Base-by-base conservation (phyloP, 1,140 invertebrate genomes). In the Nixonia krombeini region DNA sequence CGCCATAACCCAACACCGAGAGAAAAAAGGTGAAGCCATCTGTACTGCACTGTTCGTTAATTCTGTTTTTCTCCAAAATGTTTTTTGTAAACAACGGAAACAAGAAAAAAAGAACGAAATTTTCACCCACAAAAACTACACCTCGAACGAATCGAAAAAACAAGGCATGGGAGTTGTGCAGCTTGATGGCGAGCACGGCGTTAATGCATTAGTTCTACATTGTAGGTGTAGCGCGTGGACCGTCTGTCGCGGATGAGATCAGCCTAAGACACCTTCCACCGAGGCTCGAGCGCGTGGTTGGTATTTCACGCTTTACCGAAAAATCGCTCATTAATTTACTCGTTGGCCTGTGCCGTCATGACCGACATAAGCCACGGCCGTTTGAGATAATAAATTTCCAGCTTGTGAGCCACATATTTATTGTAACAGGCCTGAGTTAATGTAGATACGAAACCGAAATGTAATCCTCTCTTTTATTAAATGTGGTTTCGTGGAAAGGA, bases 321-420 rank as follows among this genome's bases (percentile, higher is more conserved):
- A 75, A 82, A 81, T 83, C 77, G 74, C 69, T 72, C 66, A 78
- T 82, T 79, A 79, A 82, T 82, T 82, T 78, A 80, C 76, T 58
- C 73, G 68, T 53, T 37, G 45, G 40, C 35, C 29, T 41, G 31
- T 35, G 44, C 46, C 17, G 53, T 44, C 47, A 25, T 18, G 46
- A 51, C 46, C 40, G 21, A 52, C 52, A 59, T 23, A 63, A 51
- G 52, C 45, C 47, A 29, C 70, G 67, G 59, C 49, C 66, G 72
- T 58, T 62, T 61, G 42, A 41, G 55, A 55, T 72, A 74, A 70
- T 75, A 67, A 76, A 76, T 77, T 65, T 45, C 70, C 51, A 31
- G n/a, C 26, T 52, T 42, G 40, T 57, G 51, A 21, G 72, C 73
- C 80, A 81, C 73, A 82, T 82, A 70, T 61, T 49, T 49, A n/a